Evolutionary conservation across 2,888 invertebrate genomes (phyloP), one percentile per base, ranked within the genome.

Genomic region (Epsilonema sp.): DNA sequence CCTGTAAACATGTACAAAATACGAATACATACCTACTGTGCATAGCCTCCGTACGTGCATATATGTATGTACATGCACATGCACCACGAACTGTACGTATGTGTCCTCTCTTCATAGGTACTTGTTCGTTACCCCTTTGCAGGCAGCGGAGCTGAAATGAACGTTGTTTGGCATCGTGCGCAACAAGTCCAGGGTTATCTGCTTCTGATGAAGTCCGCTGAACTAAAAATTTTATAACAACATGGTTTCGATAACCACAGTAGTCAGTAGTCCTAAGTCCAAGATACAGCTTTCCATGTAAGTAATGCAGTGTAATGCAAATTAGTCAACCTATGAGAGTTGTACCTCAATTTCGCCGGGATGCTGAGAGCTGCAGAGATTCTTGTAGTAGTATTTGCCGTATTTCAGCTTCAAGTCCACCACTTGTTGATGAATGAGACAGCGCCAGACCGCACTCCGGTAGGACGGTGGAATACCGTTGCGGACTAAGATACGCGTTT

Each of bases 151-250:
- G 49, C 65, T 63, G 54, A 72, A 73, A 53, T 70, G 70, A 37
- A 71, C 63, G 54, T 73, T 73, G 45, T 61, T 63, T 1, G 73
- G 73, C 70, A 73, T 71, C 1, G 73, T 73, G 46, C 73, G 55
- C 57, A 72, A 62, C 20, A 73, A 58, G 54, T 73, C 73, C 37
- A 73, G 59, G 25, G 66, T 66, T 43, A 73, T 71, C 60, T 73
- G 73, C 55, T 72, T 70, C 52, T 69, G 61, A 55, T 72, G 69
- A 20, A 61, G 60, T 8, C 64, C 60, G n/a, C 67, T 66, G 53
- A 64, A 56, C 70, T 72, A 55, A 36, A n/a, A n/a, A n/a, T n/a
- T n/a, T n/a, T n/a, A n/a, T n/a, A n/a, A n/a, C n/a, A n/a, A n/a
- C 58, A 56, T 22, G 37, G 48, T 44, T 26, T 39, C 31, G 26